Evolutionary conservation across 2,888 invertebrate species (phyloP), one percentile per base, ranked within the genome.

Genomic region (Amiota minor): DNA sequence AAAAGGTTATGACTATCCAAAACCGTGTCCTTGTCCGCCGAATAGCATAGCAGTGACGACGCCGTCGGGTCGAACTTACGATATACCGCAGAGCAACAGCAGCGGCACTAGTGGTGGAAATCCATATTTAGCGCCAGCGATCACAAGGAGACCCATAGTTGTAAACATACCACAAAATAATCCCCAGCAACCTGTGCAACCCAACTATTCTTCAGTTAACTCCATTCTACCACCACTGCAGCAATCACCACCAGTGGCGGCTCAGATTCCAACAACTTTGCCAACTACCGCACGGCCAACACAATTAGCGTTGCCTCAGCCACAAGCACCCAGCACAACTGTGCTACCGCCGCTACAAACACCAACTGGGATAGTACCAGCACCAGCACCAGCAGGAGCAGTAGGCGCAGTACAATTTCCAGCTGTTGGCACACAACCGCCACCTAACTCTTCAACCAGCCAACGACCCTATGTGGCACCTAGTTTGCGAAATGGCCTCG

Each of bases 391-490:
- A 74, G 64, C 55, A 76, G 53, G 61, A 56, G 64, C 64, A 47
- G 72, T 53, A 10, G 72, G 23, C 35, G 67, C 70, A 12, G 70
- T 71, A 35, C 35, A 35, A 6, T 35, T 35, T 35, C 35, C 35
- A 35, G 35, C 73, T 49, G 72, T 71, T 46, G 71, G 35, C 35
- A 35, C 35, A 35, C 35, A 35, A 35, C 35, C 35, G 35, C 35
- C 35, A 35, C 35, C 35, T 20, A 76, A 78, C 16, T 55, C 80
- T 12, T 80, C 82, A 68, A 85, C 89, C 72, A 89, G 89, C 78
- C 89, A 89, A 74, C 86, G 89, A n/a, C 88, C 89, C 20, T 89
- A 89, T 74, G 81, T 88, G 72, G 87, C 89, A 50, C 89, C 89
- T 47, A 88, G 82, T 75, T 62, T 89, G 64, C 85, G 89, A 16